Percentiles rank a stretch among this genome's conserved stretches.
phyloP scores from a whole-genome alignment of 2,888 invertebrate genomes.

The Anoplius nigerrimus region DNA sequence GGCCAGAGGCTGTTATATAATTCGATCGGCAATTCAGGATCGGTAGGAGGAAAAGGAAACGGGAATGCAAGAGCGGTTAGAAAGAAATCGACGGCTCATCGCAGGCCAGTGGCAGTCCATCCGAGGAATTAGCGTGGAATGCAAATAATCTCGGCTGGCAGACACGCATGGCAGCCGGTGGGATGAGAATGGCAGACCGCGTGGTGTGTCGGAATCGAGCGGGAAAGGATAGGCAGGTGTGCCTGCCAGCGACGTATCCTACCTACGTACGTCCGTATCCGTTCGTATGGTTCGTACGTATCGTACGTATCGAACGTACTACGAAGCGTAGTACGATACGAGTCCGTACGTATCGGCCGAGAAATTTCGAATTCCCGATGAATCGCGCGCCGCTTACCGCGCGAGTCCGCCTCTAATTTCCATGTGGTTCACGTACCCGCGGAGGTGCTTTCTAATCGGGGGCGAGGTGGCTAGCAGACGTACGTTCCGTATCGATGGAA shows the following conservation, averaged over 20 bases:
- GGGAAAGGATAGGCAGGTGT: neutral
- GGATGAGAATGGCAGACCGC: conserved; percentile 25
- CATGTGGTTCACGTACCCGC: conserved; percentile 28
- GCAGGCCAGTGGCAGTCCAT: conserved; percentile 3
- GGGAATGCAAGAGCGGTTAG: conserved; percentile 13
- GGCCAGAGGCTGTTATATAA: conserved; percentile 23
- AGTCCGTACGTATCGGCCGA: conserved; percentile 16
- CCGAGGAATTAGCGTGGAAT: conserved; percentile 28
- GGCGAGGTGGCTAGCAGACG: neutral
- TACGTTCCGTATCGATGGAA: too few species aligned
- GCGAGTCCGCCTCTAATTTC: conserved; percentile 29
- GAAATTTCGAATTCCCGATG: conserved; percentile 27
- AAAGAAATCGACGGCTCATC: conserved; percentile 3
- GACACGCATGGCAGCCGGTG: too few species aligned
- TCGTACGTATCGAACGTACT: too few species aligned
- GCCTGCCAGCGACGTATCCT: conserved; percentile 4
- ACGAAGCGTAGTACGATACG: too few species aligned
- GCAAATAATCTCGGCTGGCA: conserved; percentile 21
- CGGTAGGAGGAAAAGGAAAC: conserved; percentile 22
- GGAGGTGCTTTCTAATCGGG: conserved; percentile 33
- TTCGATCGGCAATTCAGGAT: conserved; percentile 26
- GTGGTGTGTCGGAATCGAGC: conserved; percentile 5
- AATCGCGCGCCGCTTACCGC: conserved; percentile 18
- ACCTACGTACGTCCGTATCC: too few species aligned
- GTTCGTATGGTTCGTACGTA: conserved; percentile 11